A percentile compares a stretch with the other conserved stretches of the same genome.
Conservation (phyloP, 2,888 invertebrate genomes). For the Dermolepida albohirtum region DNA sequence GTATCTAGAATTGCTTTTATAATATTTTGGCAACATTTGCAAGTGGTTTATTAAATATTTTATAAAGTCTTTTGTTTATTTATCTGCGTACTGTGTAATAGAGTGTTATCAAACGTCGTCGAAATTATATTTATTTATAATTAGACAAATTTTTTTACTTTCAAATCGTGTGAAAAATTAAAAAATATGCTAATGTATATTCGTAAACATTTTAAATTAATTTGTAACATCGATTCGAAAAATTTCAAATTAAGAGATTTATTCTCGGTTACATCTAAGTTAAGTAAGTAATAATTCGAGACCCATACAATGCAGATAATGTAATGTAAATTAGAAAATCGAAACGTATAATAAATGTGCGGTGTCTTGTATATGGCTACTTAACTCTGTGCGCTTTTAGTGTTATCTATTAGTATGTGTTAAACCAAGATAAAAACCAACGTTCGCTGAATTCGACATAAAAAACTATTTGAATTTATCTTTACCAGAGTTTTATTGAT, state of each 20-base stretch:
- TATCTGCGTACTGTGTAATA: no score
- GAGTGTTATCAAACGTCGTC: no score
- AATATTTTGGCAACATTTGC: no score
- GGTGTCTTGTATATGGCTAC: neutral
- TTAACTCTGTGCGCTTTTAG: conserved; percentile 12
- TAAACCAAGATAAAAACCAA: conserved; percentile 7
- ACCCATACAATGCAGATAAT: conserved; percentile 1
- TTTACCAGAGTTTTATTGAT: conserved; percentile 23
- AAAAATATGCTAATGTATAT: no score
- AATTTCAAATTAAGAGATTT: neutral
- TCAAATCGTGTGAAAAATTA: no score
- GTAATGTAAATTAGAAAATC: conserved; percentile 6
- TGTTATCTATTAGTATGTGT: conserved; percentile 14
- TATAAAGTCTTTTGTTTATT: no score
- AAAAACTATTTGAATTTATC: conserved; percentile 20
- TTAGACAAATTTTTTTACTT: no score
- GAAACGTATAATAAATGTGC: conserved; percentile 3
- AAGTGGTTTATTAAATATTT: no score
- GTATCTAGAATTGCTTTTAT: no score
- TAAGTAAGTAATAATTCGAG: conserved; percentile 10
- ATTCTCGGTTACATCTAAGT: neutral
- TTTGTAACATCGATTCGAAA: no score
- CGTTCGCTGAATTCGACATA: conserved; percentile 10
- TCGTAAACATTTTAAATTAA: no score
- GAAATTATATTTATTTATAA: no score